Base-by-base conservation (phyloP, 2,797 vertebrate species). In the Periparus ater region DNA sequence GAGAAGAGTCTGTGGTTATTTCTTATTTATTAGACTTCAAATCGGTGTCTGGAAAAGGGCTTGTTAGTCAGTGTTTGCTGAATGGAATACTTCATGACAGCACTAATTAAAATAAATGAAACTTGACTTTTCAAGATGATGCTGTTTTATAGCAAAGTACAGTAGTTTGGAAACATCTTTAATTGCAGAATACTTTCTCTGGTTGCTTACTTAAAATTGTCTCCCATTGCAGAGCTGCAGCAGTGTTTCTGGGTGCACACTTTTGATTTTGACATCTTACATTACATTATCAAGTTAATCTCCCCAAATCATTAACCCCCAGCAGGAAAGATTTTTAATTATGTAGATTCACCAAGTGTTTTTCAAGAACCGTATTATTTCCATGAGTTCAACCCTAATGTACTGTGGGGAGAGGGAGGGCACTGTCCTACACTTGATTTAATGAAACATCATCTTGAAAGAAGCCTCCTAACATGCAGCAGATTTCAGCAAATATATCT, bases 161-260 rank as follows among this genome's bases (percentile, higher is more conserved):
- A 92, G 94, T 94, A 96, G 93, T 96, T 97, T 97, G 96, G 91
- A 96, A 96, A 97, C 95, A 95, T 95, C 86, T 96, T 86, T 96
- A 96, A 96, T 96, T 96, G 96, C 95, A 93, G 93, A 95, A 95
- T 91, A 93, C 78, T 89, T 94, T 95, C 45, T 45, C 68, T 62
- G 72, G 94, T 93, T 96, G 93, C 95, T 97, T 96, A 93, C 96
- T 96, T 96, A 72, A 89, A 95, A 92, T 93, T 94, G 81, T 92
- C 75, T 95, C 55, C 84, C 58, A 45, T 50, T 62, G 68, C 81
- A 91, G 75, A 72, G 55, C 74, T 78, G 65, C 36, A 81, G 78
- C 78, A 85, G 62, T 71, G 70, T 95, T 93, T 89, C 86, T 17
- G 54, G 88, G 89, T 93, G 51, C 84, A 65, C 63, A 17, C 60